Evolutionary conservation across 2,888 invertebrate genomes (phyloP), one percentile per base, ranked within the genome.

Genomic region (Rhogogaster chlorosoma): DNA sequence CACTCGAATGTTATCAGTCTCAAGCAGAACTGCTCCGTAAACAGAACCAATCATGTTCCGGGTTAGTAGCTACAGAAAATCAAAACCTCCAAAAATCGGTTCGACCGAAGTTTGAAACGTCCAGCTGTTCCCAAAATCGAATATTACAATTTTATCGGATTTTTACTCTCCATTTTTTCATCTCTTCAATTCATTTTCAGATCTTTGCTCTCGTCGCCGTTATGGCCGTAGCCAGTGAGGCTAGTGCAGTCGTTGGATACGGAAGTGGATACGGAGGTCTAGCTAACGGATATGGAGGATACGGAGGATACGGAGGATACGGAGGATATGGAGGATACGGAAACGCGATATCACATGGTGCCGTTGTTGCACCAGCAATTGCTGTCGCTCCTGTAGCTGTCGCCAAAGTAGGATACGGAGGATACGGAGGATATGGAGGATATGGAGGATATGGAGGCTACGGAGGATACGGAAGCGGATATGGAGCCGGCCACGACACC

Each of bases 401-500:
- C 3, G 70, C 86, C n/a, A 88, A 89, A 87, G 87, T 88, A n/a
- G 88, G 86, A 22, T 87, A 87, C 53, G 88, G 84, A 12, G 86
- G 83, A 3, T 87, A 83, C 15, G 86, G 80, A 38, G 80, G 80
- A 57, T 80, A 83, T 32, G 83, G 83, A 32, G 83, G 83, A 45
- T 83, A 83, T 32, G 83, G 83, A 61, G 80, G 80, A 22, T 78
- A 78, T 36, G 61, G 61, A 29, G n/a, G n/a, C n/a, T 45, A 45
- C 45, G 45, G 45, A 45, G 86, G 84, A 7, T 87, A 83, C 10
- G 86, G 82, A 45, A 86, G 57, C 18, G 86, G 85, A 3, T 84
- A 89, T 10, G 85, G 86, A 75, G 85, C 86, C 70, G 88, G 88
- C 7, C 88, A 90, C 85, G 89, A 90, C 73, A 82, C 86, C 83